These are phyloP conservation scores for Phymatocera aterrima DNA, from an alignment of 2,888 invertebrate species.

Conservation along the genomic window DNA sequence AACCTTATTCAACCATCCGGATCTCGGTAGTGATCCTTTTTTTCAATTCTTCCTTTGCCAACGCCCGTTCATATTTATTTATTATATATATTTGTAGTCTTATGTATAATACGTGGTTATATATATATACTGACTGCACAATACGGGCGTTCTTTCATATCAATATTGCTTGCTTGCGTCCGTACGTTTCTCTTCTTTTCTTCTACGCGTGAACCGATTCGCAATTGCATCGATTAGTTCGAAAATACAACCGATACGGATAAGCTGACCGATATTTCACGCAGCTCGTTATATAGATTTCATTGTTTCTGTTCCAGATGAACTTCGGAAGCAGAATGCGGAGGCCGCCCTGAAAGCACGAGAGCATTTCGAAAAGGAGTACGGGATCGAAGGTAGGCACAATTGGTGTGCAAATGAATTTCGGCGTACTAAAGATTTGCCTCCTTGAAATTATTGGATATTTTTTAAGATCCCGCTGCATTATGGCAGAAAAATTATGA, in stretches of 20 bases:
- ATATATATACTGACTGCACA: too few species aligned
- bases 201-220: background rate
- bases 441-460: background rate
- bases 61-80: background rate
- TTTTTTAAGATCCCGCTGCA: too few species aligned
- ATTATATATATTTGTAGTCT: background rate
- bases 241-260: background rate
- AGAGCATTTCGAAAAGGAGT: background rate
- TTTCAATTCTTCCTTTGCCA: background rate
- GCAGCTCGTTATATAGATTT: background rate
- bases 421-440: background rate
- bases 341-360: background rate
- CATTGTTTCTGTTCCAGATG: conserved; percentile 57
- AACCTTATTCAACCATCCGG: conserved; percentile 44
- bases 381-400: background rate
- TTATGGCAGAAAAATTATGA: too few species aligned
- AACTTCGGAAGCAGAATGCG: conserved; percentile 27
- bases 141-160: too few species aligned
- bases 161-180: too few species aligned
- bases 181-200: background rate
- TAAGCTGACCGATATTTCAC: background rate
- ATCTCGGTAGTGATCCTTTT: conserved; percentile 3
- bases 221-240: background rate
- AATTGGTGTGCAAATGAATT: background rate
- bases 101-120: too few species aligned